Evolutionary conservation across 2,113 vertebrate genomes (phyloP).

Genomic region (Tenebrosternarchus preto): DNA sequence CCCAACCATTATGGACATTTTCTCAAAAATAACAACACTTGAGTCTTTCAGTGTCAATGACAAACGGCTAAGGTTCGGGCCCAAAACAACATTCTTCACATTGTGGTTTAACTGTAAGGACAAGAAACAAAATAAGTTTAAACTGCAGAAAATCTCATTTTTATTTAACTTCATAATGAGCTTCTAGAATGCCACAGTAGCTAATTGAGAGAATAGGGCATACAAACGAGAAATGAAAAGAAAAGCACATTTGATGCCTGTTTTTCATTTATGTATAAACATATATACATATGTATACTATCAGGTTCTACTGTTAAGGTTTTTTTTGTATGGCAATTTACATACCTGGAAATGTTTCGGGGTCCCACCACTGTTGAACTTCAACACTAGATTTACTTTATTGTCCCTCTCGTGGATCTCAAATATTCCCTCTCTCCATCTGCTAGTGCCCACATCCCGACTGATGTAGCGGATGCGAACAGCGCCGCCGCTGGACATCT

Average conservation of each 20-base stretch:
- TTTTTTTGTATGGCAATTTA: neutral
- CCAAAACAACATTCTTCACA: constrained; percentile 84
- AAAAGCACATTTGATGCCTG: too few relatives aligned
- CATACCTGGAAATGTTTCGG: constrained; percentile 88
- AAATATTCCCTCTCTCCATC: constrained; percentile 94
- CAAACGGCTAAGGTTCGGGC: constrained; percentile 75
- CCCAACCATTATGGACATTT: constrained; percentile 77
- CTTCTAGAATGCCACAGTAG: too few relatives aligned
- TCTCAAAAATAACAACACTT: constrained; percentile 86
- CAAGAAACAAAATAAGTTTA: constrained; percentile 45
- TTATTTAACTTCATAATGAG: too few relatives aligned
- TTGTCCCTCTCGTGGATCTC: constrained; percentile 95
- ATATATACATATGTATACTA: too few relatives aligned
- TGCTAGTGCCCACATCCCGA: constrained; percentile 86
- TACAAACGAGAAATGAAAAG: too few relatives aligned
- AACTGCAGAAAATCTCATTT: neutral
- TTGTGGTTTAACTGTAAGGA: constrained; percentile 87
- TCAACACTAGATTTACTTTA: constrained; percentile 86
- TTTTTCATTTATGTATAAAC: too few relatives aligned
- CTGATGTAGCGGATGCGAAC: constrained; percentile 82
- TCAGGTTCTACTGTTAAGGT: too few relatives aligned
- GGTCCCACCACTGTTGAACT: constrained; percentile 87
- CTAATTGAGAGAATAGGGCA: too few relatives aligned
- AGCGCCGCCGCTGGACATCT: constrained; percentile 80
- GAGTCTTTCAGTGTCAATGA: constrained; percentile 87